phyloP scores from a whole-genome alignment of 2,888 invertebrate species.

The Tromatobia lineatoria region DNA sequence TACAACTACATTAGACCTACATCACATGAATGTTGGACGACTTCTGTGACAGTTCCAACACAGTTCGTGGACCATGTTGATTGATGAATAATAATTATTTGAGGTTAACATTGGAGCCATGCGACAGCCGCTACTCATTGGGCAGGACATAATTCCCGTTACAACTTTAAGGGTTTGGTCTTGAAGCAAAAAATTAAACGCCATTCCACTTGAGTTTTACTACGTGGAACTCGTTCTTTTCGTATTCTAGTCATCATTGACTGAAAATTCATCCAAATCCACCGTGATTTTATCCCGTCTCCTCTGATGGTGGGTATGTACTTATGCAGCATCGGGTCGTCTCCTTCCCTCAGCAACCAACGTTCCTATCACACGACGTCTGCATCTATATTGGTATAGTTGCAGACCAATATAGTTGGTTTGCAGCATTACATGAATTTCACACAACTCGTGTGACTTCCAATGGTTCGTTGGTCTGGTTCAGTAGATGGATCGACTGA shows the following conservation, averaged over 20 bases:
- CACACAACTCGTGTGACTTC: not conserved
- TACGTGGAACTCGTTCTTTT: too few species aligned
- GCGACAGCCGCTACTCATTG: too few species aligned
- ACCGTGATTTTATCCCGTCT: not conserved
- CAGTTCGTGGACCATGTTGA: not conserved
- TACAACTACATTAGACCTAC: not conserved
- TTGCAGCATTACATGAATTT: not conserved
- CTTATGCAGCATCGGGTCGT: not conserved
- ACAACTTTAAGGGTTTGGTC: too few species aligned
- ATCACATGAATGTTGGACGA: not conserved
- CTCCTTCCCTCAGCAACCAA: not conserved
- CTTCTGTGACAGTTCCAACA: not conserved
- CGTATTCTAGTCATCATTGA: too few species aligned
- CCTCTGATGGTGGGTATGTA: not conserved
- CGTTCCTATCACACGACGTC: slow-evolving; percentile 10
- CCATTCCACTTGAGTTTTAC: too few species aligned
- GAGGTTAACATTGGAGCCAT: too few species aligned
- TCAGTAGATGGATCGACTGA: too few species aligned
- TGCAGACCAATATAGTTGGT: too few species aligned
- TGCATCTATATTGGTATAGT: not conserved
- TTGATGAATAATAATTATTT: not conserved
- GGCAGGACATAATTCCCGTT: too few species aligned
- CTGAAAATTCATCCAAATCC: too few species aligned
- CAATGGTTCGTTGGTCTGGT: not conserved
- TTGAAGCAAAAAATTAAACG: too few species aligned